Conservation (phyloP, 1,140 invertebrate genomes). For the Cyclargus thomasi region DNA sequence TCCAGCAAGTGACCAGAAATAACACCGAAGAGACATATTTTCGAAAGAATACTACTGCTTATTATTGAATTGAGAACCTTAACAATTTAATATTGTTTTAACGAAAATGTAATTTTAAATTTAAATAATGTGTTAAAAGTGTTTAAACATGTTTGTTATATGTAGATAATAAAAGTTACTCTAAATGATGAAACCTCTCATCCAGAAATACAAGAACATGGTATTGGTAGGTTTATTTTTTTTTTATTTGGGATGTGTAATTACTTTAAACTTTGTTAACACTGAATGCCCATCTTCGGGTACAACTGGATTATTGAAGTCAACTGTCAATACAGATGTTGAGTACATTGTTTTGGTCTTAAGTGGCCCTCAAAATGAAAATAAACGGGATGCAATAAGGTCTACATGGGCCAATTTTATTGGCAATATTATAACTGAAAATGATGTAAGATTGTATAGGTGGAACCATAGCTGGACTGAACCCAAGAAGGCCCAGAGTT, state of each 20-base stretch:
- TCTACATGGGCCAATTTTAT: constrained; percentile 56
- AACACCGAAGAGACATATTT: too few relatives aligned
- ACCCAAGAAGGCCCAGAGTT: constrained; percentile 27
- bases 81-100: too few relatives aligned
- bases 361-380: constrained; percentile 53
- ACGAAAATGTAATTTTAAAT: too few relatives aligned
- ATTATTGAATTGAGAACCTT: too few relatives aligned
- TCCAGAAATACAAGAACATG: constrained; percentile 50
- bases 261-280: constrained; percentile 49
- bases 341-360: constrained; percentile 56
- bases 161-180: background rate
- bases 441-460: constrained; percentile 55
- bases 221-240: constrained; percentile 51
- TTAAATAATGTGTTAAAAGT: too few relatives aligned
- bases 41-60: too few relatives aligned
- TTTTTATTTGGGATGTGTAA: constrained; percentile 58
- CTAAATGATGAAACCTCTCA: constrained; percentile 35
- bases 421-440: constrained; percentile 55
- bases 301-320: constrained; percentile 21
- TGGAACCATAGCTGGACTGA: constrained; percentile 53
- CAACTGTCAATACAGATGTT: constrained; percentile 23
- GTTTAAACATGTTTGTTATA: background rate
- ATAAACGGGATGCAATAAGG: constrained; percentile 52
- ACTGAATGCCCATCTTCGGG: constrained; percentile 46
- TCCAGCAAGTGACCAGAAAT: too few relatives aligned